Evolutionary conservation across 2,113 vertebrate genomes (phyloP).

Genomic region (Apteryx owenii): DNA sequence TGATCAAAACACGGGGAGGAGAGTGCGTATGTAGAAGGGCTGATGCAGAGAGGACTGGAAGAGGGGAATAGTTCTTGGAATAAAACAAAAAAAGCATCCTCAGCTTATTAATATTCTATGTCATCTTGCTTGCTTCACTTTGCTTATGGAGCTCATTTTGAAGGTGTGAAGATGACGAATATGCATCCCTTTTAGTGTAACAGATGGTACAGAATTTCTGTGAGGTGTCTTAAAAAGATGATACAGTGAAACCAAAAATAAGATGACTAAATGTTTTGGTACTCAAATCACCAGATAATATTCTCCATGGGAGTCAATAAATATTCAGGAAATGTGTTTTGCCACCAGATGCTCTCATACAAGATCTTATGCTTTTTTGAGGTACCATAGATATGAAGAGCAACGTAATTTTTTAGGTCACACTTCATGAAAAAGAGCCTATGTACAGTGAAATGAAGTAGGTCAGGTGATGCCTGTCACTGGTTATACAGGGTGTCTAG

Average conservation of each 20-base stretch:
- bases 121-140: background rate
- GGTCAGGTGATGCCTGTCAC: background rate
- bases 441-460: fast-evolving
- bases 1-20: background rate
- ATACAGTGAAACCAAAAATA: background rate
- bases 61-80: background rate
- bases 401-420: background rate
- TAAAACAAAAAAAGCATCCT: background rate
- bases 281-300: background rate
- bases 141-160: background rate
- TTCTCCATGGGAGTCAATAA: background rate
- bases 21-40: background rate
- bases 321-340: background rate
- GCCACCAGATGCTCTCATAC: background rate
- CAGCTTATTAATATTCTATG: background rate
- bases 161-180: conserved; percentile 29
- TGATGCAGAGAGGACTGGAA: background rate
- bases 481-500: no score
- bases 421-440: background rate
- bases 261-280: background rate
- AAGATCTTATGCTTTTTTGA: background rate
- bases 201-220: conserved; percentile 33
- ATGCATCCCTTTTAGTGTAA: background rate
- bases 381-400: background rate
- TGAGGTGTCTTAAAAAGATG: conserved; percentile 7